Percentiles rank a stretch among this genome's conserved stretches.
Evolutionary conservation across 2,888 invertebrate genomes (phyloP).

Genomic region (Acleris emargana): DNA sequence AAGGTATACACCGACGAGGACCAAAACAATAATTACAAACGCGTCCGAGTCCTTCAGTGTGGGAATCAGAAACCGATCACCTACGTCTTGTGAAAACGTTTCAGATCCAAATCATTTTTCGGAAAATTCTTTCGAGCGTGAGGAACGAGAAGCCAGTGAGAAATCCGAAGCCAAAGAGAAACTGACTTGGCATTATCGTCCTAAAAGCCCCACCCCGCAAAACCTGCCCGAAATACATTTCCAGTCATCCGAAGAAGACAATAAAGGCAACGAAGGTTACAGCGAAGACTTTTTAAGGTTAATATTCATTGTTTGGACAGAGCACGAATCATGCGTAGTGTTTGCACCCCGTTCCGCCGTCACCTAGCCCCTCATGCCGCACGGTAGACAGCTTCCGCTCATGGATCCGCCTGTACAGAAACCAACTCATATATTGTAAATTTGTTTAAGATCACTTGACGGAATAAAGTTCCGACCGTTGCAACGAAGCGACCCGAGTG

Average conservation of each 20-base stretch:
- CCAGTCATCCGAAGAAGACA: constrained; percentile 81
- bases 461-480: constrained; percentile 86
- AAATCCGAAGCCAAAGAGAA: constrained; percentile 61
- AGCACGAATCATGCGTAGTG: constrained; percentile 54
- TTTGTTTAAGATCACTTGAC: constrained; percentile 86
- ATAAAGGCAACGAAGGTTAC: constrained; percentile 60
- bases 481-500: constrained; percentile 85
- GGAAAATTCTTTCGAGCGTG: constrained; percentile 61
- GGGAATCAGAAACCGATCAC: constrained; percentile 72
- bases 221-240: constrained; percentile 76
- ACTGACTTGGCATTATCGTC: constrained; percentile 76
- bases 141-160: constrained; percentile 51
- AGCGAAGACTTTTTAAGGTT: constrained; percentile 81
- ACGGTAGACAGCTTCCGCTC: constrained; percentile 56
- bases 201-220: constrained; percentile 66
- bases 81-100: constrained; percentile 70
- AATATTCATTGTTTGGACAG: constrained; percentile 63
- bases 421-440: constrained; percentile 68
- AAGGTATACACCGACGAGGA: constrained; percentile 75
- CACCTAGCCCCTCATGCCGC: constrained; percentile 55
- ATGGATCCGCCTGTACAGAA: constrained; percentile 68
- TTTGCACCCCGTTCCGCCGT: constrained; percentile 59
- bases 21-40: constrained; percentile 71
- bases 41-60: constrained; percentile 72
- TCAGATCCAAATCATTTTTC: constrained; percentile 59